phyloP scores from a whole-genome alignment of 2,888 invertebrate genomes.

The Balanococcus diminutus region DNA sequence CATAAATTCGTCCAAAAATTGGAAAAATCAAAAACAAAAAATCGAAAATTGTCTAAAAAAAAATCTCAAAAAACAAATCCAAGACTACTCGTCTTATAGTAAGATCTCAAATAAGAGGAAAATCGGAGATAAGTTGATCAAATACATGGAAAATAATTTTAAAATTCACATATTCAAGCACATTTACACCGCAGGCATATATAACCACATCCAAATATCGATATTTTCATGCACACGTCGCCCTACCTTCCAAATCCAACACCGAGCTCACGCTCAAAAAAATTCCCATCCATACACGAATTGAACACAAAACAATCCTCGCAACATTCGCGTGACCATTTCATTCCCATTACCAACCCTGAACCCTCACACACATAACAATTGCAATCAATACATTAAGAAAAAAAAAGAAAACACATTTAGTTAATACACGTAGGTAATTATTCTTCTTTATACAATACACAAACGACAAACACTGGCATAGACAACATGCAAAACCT shows the following conservation, averaged over 20 bases:
- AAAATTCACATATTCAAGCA: neutral
- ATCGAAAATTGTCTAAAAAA: no score
- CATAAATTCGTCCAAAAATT: no score
- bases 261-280: neutral
- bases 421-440: neutral
- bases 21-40: no score
- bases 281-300: neutral
- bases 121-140: neutral
- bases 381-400: neutral
- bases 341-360: neutral
- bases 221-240: neutral
- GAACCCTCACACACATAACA: neutral
- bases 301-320: neutral
- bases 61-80: no score
- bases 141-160: neutral
- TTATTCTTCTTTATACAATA: neutral
- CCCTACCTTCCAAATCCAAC: neutral
- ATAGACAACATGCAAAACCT: slow-evolving; percentile 2
- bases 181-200: neutral
- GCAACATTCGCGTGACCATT: neutral
- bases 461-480: neutral
- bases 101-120: no score
- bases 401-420: neutral
- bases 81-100: no score
- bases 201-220: neutral